Evolutionary conservation across 53 echinoderm and acorn worm species (phyloP), one percentile per base, ranked within the genome.

Genomic region (Luidia sarsii): DNA sequence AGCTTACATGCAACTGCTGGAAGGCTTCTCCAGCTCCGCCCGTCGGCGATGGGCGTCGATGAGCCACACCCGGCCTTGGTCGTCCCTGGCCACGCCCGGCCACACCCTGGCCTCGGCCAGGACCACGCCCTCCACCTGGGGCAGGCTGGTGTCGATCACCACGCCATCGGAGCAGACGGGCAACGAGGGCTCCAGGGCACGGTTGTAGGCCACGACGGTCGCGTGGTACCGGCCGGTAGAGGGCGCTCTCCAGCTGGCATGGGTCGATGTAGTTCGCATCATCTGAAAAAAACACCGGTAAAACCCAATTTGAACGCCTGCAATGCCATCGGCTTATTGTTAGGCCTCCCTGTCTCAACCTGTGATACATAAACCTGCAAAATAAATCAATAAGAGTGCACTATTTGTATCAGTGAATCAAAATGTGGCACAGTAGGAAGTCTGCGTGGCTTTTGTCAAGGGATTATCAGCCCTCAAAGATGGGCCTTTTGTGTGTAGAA

Each of bases 121-220:
- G 2, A 32, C 9, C 2, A 85, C 41, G 2, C 66, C 54, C 3
- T 27, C 20, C 8, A 85, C 3, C 16, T 38, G 24, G 14, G 85
- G 85, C 16, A 41, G 53, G 22, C 51, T 75, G 0, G 41, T 35
- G 25, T 85, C 77, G n/a, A 85, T 85, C 35, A 41, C 64, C 20
- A 85, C 77, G 25, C 85, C 85, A 35, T 84, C 85, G 20, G 85
- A 84, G 29, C 85, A 84, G 13, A 84, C 54, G 9, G 85, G 63
- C 3, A 27, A 19, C 3, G 85, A 84, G 1, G 85, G 85, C 29
- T 84, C 73, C 3, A 84, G 15, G n/a, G 85, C 85, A 31, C 61
- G 68, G 35, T 83, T 83, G 33, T 56, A 83, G 8, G 83, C 83
- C 3, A 83, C 43, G 15, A 83, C 83, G 19, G 83, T 83, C 23